A percentile compares a stretch with the other conserved stretches of the same genome.
These are phyloP conservation scores for Norana najaformis DNA, from an alignment of 2,888 invertebrate species.

Conservation along the genomic window DNA sequence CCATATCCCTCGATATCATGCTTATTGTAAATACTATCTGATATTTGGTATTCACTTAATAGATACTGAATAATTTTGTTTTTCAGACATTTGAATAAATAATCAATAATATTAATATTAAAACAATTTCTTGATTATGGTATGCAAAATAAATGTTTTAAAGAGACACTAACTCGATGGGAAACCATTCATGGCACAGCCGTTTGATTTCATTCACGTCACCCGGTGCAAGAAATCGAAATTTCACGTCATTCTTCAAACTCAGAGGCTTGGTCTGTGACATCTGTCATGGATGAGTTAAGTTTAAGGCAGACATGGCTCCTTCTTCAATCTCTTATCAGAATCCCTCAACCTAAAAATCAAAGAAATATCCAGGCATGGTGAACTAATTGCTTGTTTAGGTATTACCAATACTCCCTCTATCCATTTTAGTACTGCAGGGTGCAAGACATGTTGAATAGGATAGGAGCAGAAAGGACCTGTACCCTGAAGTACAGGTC, in stretches of 20 bases:
- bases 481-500: too few relatives aligned
- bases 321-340: not conserved
- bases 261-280: not conserved
- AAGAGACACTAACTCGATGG: conserved; percentile 75
- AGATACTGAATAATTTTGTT: too few relatives aligned
- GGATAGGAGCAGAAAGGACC: too few relatives aligned
- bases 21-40: too few relatives aligned
- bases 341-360: not conserved
- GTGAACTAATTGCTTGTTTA: not conserved
- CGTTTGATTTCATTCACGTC: conserved; percentile 88
- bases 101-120: not conserved
- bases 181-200: conserved; percentile 95
- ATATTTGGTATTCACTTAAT: too few relatives aligned
- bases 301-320: not conserved
- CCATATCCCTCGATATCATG: too few relatives aligned
- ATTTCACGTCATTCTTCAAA: conserved; percentile 67
- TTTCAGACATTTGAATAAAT: too few relatives aligned
- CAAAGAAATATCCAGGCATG: not conserved
- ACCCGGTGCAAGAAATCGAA: conserved; percentile 86
- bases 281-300: conserved; percentile 6
- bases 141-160: not conserved
- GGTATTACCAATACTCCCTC: not conserved
- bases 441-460: too few relatives aligned
- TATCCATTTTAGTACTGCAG: not conserved
- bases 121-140: not conserved